These are phyloP conservation scores for Platanista minor DNA, from an alignment of 2,113 vertebrate genomes.

Conservation along the genomic window DNA sequence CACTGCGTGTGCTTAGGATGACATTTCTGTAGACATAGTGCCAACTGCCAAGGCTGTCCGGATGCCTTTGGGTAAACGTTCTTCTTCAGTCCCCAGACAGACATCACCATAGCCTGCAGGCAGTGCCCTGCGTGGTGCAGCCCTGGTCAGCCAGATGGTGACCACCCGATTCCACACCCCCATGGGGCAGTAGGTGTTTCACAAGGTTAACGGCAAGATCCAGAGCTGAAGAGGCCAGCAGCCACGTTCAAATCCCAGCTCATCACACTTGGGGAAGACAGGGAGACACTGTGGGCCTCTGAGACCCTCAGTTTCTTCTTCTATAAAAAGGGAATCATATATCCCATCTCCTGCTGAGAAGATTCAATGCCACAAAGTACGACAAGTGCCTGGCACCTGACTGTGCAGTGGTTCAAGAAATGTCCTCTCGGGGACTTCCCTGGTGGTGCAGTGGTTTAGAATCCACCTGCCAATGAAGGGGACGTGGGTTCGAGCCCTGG, in stretches of 20 bases:
- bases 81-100: too few relatives aligned
- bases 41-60: not conserved
- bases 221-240: not conserved
- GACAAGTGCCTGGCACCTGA: not conserved
- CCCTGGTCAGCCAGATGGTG: not conserved
- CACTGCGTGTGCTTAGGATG: accelerated
- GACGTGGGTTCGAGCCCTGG: too few relatives aligned
- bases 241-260: not conserved
- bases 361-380: not conserved
- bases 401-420: not conserved
- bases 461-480: too few relatives aligned
- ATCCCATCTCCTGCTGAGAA: too few relatives aligned
- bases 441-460: too few relatives aligned
- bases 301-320: not conserved
- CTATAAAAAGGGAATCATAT: not conserved
- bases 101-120: not conserved
- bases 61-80: not conserved
- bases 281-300: not conserved
- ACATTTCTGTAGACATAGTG: accelerated
- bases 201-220: not conserved
- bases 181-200: not conserved
- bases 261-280: not conserved
- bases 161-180: not conserved
- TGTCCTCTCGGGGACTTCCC: too few relatives aligned
- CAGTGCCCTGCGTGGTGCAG: accelerated